Conservation (phyloP, 37 sponge, comb jelly and placozoan genomes). For the Halisarca cf. caerulea region DNA sequence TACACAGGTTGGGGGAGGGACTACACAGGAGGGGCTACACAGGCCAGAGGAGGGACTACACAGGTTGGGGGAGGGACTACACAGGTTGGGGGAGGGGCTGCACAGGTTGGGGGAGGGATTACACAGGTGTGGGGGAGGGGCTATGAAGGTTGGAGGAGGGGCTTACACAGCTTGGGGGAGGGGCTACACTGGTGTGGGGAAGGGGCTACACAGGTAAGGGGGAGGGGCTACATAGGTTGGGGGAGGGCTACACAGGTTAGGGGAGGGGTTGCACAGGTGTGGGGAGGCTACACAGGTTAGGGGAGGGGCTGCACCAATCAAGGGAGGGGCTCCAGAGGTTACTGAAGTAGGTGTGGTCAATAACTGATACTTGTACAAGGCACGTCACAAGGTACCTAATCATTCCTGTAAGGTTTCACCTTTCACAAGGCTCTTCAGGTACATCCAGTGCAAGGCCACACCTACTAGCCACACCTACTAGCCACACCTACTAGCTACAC, state of each 20-base stretch:
- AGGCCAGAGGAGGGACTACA: neutral
- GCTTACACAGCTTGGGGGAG: neutral
- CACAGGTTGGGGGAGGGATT: too few species aligned
- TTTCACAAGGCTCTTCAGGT: too few species aligned
- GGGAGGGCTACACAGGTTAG: neutral
- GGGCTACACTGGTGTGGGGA: neutral
- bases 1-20: too few species aligned
- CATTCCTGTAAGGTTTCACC: too few species aligned
- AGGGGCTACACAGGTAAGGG: neutral
- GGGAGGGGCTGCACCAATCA: neutral
- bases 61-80: too few species aligned
- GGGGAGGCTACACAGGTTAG: neutral
- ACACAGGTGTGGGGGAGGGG: neutral
- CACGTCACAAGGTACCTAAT: too few species aligned
- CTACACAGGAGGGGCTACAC: neutral
- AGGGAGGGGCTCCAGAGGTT: neutral
- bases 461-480: too few species aligned
- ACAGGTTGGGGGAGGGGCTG: constrained; percentile 55
- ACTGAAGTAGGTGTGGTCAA: neutral
- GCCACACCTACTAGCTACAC: too few species aligned
- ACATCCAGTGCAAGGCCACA: too few species aligned
- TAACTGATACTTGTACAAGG: too few species aligned
- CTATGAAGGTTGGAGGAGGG: neutral
- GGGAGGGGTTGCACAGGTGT: neutral
- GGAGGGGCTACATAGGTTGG: neutral